Evolutionary conservation across 2,888 invertebrate genomes (phyloP), one percentile per base, ranked within the genome.

Genomic region (Thymelicus sylvestris): DNA sequence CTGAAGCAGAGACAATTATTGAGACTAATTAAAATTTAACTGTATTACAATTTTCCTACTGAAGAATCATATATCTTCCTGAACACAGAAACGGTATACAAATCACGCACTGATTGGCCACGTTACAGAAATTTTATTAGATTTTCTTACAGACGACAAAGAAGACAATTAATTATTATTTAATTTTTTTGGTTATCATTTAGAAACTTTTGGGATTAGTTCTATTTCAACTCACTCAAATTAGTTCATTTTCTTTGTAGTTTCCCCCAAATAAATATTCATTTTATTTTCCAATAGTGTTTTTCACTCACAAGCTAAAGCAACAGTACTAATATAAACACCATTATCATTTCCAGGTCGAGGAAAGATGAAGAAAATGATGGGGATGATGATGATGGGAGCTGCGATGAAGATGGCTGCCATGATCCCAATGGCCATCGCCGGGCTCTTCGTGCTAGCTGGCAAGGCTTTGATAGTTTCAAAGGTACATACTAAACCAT

Each of bases 311-410:
- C 44, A 44, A 12, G 8, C 12, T 44, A 1, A 19, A 8, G 0
- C 8, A 6, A 15, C 19, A 19, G 7, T 52, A 31, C 12, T 64
- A 59, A 69, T 48, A 19, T 38, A 47, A 64, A 19, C 10, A 7
- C 41, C 1, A 10, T 38, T 47, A 13, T n/a, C 48, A 62, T 62
- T 81, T 95, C 67, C 94, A 96, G 96, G 97, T 79, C 95, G 97
- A 75, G 97, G 97, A 3, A 97, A 97, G 88, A 97, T 97, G 97
- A 97, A 97, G 94, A 97, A 97, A 81, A 97, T 97, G 97, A 97
- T 97, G 97, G 95, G 96, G 48, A 97, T 97, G 95, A 97, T 98
- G 97, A 97, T 97, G 96, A 97, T 97, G 97, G 97, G 97, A 7
- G 95, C 96, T 76, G 96, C 96, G 6, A 97, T 97, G 95, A 97